Percentiles rank a stretch among this genome's conserved stretches.
These are phyloP conservation scores for Phylloscopus collybita DNA, from an alignment of 2,797 vertebrate species.

Conservation along the genomic window DNA sequence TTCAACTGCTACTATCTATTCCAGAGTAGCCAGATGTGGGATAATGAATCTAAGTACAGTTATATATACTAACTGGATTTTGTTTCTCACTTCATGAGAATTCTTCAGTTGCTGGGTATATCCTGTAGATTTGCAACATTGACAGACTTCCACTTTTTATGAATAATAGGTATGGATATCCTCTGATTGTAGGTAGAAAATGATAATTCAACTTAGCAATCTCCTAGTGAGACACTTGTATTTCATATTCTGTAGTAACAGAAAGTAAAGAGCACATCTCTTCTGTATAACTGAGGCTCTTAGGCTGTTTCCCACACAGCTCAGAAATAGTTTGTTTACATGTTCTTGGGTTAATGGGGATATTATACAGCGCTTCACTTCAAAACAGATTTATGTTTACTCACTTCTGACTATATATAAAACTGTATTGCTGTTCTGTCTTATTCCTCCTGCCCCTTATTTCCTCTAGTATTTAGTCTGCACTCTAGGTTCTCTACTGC, in stretches of 20 bases:
- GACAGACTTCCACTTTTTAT: neutral
- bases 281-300: neutral
- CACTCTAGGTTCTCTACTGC: neutral
- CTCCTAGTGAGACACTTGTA: neutral
- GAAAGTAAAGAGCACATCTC: neutral
- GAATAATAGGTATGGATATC: neutral
- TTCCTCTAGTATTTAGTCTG: neutral
- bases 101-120: neutral
- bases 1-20: neutral
- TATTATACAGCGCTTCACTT: neutral
- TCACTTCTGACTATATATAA: neutral
- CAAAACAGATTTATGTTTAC: neutral
- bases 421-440: neutral
- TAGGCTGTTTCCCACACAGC: neutral
- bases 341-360: neutral
- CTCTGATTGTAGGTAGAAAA: neutral
- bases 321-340: neutral
- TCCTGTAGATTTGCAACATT: neutral
- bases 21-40: neutral
- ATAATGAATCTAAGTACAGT: neutral
- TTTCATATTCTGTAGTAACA: neutral
- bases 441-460: neutral
- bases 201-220: neutral
- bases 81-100: neutral
- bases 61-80: neutral